Evolutionary conservation across 2,888 invertebrate genomes (phyloP), one percentile per base, ranked within the genome.

Genomic region (Drosophila macrospina): DNA sequence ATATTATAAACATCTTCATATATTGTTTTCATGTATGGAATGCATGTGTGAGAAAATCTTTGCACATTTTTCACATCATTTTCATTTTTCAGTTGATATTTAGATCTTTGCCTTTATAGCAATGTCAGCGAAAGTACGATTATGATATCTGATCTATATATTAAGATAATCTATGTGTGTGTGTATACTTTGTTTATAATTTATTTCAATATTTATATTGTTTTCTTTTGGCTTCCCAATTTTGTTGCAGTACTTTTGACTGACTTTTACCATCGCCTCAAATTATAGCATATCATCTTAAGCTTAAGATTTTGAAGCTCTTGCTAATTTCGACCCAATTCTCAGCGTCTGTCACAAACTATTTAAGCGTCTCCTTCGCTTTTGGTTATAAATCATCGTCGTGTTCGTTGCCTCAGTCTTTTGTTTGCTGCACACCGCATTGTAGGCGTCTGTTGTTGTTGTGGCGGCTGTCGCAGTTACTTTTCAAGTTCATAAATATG

Each of bases 301-400:
- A 42, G 24, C 7, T 44, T 56, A 32, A 20, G 20, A 61, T 44
- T 61, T 73, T 62, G 45, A 69, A 80, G 26, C 64, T 59, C 30
- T 86, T 80, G 84, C 86, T 80, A 77, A 88, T 80, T 83, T 71
- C 51, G 86, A 86, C 82, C 82, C 71, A 77, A 80, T 83, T 83
- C 86, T 83, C 88, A 83, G 54, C 51, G 67, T 26, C 69, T 67
- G 73, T 79, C 82, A 68, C 36, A 67, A 45, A 42, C n/a, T 30
- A 32, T 41, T 52, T 65, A 69, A 78, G 65, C 70, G 50, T 61
- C 61, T 69, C 52, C 37, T 47, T 52, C 60, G 52, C 24, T n/a
- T 61, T 66, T 50, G 66, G 54, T 15, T 28, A 88, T 83, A 88
- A 83, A 83, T 83, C 86, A 83, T 83, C 65, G 66, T 57, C 56